Evolutionary conservation across 2,113 vertebrate species (phyloP).

Genomic region (Carlito syrichta): DNA sequence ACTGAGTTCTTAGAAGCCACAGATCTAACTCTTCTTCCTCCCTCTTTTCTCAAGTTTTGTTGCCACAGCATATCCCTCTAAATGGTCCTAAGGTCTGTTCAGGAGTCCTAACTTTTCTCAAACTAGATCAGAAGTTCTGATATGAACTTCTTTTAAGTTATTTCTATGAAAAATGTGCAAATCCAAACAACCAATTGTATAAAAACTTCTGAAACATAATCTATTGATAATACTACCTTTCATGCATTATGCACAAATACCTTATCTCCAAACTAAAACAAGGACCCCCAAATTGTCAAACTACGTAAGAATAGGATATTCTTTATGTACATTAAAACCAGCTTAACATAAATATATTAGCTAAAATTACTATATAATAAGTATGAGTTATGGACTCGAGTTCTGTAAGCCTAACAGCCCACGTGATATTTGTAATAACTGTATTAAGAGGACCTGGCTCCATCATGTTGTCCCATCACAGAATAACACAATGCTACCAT

Average conservation of each 20-base stretch:
- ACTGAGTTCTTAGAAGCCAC: neutral
- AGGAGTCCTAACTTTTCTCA: neutral
- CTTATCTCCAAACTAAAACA: conserved; percentile 35
- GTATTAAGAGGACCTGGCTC: neutral
- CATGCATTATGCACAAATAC: neutral
- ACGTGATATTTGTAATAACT: neutral
- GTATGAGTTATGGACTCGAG: neutral
- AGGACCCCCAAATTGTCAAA: conserved; percentile 6
- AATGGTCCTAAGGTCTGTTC: neutral
- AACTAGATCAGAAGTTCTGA: neutral
- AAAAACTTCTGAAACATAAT: conserved; percentile 26
- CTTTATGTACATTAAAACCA: neutral
- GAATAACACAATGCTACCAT: neutral
- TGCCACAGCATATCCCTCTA: neutral
- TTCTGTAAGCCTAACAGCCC: neutral
- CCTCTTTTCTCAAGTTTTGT: neutral
- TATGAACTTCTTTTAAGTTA: neutral
- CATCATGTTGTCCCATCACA: neutral
- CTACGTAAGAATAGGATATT: neutral
- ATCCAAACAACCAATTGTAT: neutral
- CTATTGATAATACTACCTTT: neutral
- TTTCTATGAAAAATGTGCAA: neutral
- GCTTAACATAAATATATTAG: neutral
- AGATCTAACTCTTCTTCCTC: neutral
- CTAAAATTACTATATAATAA: no score